Evolutionary conservation across 1,140 invertebrate species (phyloP).

Genomic region (Drosophila kurseongensis): DNA sequence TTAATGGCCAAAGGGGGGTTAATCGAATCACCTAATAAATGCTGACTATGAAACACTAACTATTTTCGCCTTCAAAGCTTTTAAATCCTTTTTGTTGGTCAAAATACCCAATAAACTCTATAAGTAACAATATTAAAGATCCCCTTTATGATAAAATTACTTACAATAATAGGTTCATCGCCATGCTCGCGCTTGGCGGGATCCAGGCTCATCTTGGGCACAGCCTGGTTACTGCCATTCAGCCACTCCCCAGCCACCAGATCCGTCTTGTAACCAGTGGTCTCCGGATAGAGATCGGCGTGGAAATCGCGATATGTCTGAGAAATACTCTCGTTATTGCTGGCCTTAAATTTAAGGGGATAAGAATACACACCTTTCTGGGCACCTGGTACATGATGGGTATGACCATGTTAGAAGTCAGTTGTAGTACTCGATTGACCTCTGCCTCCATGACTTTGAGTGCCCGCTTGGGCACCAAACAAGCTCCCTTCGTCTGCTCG

Average conservation of each 20-base stretch:
- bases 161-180: slow-evolving; percentile 87
- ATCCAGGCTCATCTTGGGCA: slow-evolving; percentile 92
- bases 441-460: slow-evolving; percentile 97
- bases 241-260: slow-evolving; percentile 92
- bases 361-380: slow-evolving; percentile 87
- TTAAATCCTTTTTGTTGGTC: background rate
- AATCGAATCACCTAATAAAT: slow-evolving; percentile 3
- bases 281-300: slow-evolving; percentile 96
- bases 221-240: slow-evolving; percentile 88
- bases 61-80: background rate
- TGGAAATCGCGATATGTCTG: slow-evolving; percentile 97
- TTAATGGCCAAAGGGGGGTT: slow-evolving; percentile 15
- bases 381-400: slow-evolving; percentile 97
- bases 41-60: background rate
- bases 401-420: slow-evolving; percentile 93
- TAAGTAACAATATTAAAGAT: background rate
- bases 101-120: background rate
- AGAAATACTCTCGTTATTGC: background rate
- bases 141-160: slow-evolving; percentile 44
- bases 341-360: slow-evolving; percentile 40
- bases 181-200: slow-evolving; percentile 88
- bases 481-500: slow-evolving; percentile 96
- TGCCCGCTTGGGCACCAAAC: slow-evolving; percentile 95
- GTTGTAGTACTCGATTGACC: slow-evolving; percentile 94
- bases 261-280: slow-evolving; percentile 90